Evolutionary conservation across 2,113 vertebrate species (phyloP).

Genomic region (Sorex fumeus): DNA sequence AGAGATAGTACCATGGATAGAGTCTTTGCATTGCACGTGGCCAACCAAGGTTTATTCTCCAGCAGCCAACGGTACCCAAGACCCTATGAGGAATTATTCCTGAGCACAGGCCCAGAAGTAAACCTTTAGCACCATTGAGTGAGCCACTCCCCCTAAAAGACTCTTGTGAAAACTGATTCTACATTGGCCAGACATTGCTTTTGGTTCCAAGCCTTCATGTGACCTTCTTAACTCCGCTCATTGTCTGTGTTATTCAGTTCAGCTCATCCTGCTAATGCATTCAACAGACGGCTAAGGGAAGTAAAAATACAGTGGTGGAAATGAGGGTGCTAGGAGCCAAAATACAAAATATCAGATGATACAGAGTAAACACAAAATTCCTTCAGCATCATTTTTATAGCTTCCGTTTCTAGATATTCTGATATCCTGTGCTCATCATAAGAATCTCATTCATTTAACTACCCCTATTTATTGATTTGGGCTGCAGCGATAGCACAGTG

Average conservation of each 20-base stretch:
- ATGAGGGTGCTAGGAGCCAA: background rate
- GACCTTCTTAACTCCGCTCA: background rate
- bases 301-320: background rate
- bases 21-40: no score
- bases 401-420: background rate
- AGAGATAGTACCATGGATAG: no score
- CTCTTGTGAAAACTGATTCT: background rate
- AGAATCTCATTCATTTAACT: background rate
- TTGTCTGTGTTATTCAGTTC: background rate
- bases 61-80: no score
- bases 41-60: no score
- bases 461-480: background rate
- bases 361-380: background rate
- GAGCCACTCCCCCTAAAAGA: no score
- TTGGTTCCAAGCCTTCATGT: no score
- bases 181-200: background rate
- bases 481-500: no score
- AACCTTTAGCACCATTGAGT: no score
- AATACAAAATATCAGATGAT: background rate
- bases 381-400: background rate
- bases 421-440: background rate
- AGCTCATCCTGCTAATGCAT: background rate
- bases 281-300: background rate
- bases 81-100: no score
- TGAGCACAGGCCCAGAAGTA: no score